Evolutionary conservation across 2,797 vertebrate genomes (phyloP).

Genomic region (Galagoides demidoff): DNA sequence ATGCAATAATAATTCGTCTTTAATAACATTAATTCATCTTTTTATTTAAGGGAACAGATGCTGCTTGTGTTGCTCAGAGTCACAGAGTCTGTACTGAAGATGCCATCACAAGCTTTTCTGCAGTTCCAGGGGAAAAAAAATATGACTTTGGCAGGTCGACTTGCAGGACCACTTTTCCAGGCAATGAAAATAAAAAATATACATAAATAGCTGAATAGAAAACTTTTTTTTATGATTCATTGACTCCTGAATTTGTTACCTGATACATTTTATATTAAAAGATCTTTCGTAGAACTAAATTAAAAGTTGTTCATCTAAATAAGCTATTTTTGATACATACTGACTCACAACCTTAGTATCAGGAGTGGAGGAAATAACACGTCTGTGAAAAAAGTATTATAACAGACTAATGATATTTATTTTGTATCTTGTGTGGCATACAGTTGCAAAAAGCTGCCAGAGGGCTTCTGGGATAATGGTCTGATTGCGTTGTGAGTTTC

Average conservation of each 20-base stretch:
- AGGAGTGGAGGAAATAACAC: neutral
- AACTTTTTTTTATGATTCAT: neutral
- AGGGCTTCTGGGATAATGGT: neutral
- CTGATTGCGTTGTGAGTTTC: constrained; percentile 29
- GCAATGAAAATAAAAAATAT: constrained; percentile 86
- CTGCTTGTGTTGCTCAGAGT: constrained; percentile 97
- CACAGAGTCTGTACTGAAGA: constrained; percentile 98
- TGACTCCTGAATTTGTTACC: constrained; percentile 16
- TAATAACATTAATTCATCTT: constrained; percentile 66
- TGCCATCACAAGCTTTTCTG: constrained; percentile 94
- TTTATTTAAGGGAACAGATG: constrained; percentile 95
- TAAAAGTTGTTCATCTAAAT: constrained; percentile 39
- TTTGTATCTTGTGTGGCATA: neutral
- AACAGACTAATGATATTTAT: neutral
- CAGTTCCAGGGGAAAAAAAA: constrained; percentile 95
- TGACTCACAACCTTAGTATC: neutral
- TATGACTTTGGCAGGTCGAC: constrained; percentile 95
- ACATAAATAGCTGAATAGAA: constrained; percentile 49
- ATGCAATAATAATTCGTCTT: constrained; percentile 19
- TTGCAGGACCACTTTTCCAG: constrained; percentile 98
- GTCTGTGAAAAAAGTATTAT: neutral
- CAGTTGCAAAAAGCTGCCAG: neutral
- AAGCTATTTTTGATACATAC: neutral
- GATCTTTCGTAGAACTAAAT: constrained; percentile 53
- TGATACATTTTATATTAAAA: constrained; percentile 49